Evolutionary conservation across 2,888 invertebrate genomes (phyloP).

Genomic region (Norana najaformis): DNA sequence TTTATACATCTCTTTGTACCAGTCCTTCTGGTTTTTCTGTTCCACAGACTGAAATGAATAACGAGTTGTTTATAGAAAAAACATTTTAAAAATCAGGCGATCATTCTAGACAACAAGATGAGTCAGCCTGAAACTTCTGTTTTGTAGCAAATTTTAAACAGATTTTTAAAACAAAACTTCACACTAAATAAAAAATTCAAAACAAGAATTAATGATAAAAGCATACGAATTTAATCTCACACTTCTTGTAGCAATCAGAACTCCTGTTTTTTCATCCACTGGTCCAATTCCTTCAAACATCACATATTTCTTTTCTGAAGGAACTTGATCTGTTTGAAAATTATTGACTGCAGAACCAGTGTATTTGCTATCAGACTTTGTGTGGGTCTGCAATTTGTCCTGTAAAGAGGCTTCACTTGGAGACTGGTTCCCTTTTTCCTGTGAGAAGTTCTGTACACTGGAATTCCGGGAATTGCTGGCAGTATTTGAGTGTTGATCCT

Average conservation of each 20-base stretch:
- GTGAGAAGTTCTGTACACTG: background rate
- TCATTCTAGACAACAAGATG: too few relatives aligned
- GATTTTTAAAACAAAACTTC: background rate
- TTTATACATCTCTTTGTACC: conserved; percentile 13
- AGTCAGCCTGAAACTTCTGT: too few relatives aligned
- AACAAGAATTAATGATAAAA: background rate
- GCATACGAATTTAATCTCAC: background rate
- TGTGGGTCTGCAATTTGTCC: background rate
- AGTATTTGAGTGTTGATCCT: background rate
- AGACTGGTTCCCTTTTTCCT: background rate
- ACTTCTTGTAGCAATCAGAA: background rate
- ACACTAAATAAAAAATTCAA: background rate
- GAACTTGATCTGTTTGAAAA: background rate
- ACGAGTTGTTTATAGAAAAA: background rate
- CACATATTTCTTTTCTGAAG: background rate
- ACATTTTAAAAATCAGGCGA: too few relatives aligned
- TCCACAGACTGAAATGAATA: background rate
- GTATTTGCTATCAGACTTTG: background rate
- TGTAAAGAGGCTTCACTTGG: background rate
- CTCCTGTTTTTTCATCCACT: conserved; percentile 10
- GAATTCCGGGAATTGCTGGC: background rate
- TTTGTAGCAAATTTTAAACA: background rate
- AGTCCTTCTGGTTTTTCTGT: background rate
- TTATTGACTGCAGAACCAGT: background rate
- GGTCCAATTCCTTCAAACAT: background rate